phyloP scores from a whole-genome alignment of 2,888 invertebrate genomes.

The Blastobasis lacticolella region DNA sequence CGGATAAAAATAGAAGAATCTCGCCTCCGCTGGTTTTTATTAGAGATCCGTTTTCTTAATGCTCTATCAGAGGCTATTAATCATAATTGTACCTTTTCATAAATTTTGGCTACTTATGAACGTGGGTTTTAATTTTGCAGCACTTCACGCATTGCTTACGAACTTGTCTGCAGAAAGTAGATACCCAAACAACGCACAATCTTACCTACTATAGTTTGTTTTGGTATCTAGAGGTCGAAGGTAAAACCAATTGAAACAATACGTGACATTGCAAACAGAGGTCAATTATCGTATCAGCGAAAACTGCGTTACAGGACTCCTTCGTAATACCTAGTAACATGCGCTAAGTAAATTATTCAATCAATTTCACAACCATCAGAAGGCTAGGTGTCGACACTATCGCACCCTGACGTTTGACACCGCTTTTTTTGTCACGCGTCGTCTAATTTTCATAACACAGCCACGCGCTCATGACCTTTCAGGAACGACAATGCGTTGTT shows the following conservation, averaged over 20 bases:
- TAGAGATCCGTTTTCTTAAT: no score
- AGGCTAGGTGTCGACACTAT: conserved; percentile 57
- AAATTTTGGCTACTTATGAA: no score
- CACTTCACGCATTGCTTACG: no score
- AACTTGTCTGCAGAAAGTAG: no score
- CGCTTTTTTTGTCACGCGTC: conserved; percentile 40
- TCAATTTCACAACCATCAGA: conserved; percentile 51
- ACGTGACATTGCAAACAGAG: conserved; percentile 44
- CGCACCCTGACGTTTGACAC: conserved; percentile 41
- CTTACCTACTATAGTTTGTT: not conserved
- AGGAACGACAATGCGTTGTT: conserved; percentile 36
- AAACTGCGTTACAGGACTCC: conserved; percentile 45
- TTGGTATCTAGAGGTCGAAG: conserved; percentile 18
- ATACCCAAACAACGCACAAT: no score
- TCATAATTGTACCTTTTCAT: no score
- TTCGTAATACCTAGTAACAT: conserved; percentile 51
- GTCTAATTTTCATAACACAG: conserved; percentile 47
- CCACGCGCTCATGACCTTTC: conserved; percentile 39
- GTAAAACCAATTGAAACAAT: conserved; percentile 37
- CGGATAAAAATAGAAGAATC: no score
- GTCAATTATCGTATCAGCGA: conserved; percentile 51
- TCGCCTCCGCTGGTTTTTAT: no score
- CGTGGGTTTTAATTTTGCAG: no score
- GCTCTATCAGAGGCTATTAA: no score
- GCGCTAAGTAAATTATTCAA: conserved; percentile 59